Conservation (phyloP, 2,888 invertebrate genomes). For the Pterostichus madidus region DNA sequence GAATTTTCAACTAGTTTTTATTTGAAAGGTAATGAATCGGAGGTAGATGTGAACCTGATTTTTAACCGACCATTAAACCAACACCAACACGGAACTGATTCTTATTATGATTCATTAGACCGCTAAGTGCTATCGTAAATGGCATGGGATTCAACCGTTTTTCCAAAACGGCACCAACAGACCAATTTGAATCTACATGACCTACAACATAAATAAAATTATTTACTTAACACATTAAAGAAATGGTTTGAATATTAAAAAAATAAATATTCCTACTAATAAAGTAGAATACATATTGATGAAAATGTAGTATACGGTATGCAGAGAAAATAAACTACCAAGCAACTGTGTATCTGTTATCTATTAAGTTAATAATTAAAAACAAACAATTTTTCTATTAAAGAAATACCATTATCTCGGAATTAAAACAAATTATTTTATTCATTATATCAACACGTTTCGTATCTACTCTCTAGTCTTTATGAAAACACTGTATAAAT, state of each 20-base stretch:
- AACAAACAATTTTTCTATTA: too few relatives aligned
- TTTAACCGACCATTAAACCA: conserved; percentile 94
- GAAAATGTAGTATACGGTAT: too few relatives aligned
- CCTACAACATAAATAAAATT: conserved; percentile 80
- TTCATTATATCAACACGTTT: too few relatives aligned
- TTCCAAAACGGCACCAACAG: conserved; percentile 94
- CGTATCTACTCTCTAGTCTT: too few relatives aligned
- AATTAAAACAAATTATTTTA: too few relatives aligned
- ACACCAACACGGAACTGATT: conserved; percentile 95
- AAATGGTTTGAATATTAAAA: not conserved
- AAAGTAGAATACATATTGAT: too few relatives aligned
- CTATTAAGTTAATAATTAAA: too few relatives aligned
- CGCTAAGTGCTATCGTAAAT: conserved; percentile 95
- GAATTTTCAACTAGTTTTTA: conserved; percentile 61
- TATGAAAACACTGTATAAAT: too few relatives aligned
- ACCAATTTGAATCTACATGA: conserved; percentile 95
- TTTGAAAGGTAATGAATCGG: conserved; percentile 54
- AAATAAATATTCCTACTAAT: too few relatives aligned
- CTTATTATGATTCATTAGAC: conserved; percentile 95
- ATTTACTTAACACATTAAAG: not conserved
- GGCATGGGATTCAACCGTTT: conserved; percentile 96
- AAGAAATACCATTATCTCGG: too few relatives aligned
- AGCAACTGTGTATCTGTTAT: too few relatives aligned
- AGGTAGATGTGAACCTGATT: conserved; percentile 28
- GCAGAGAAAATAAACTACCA: too few relatives aligned